Percentiles rank a stretch among this genome's conserved stretches.
These are phyloP conservation scores for Lithosia quadra DNA, from an alignment of 2,888 invertebrate species.

Conservation along the genomic window DNA sequence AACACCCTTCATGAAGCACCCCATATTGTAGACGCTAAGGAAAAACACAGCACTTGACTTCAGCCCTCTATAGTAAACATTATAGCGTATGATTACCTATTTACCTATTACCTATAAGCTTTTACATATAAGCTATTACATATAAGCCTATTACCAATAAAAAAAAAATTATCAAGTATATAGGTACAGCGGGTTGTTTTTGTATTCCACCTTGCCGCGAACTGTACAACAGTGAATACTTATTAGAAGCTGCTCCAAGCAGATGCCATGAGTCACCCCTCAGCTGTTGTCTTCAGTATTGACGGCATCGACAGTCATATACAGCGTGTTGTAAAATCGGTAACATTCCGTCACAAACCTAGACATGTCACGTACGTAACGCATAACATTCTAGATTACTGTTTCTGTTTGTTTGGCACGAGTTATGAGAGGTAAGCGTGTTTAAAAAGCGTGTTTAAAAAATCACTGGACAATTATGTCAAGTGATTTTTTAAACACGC, in stretches of 20 bases:
- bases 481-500: too few relatives aligned
- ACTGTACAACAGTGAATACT: neutral
- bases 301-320: slow-evolving; percentile 25
- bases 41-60: too few relatives aligned
- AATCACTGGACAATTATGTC: too few relatives aligned
- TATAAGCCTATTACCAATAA: too few relatives aligned
- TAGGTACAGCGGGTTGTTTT: neutral
- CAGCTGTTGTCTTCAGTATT: slow-evolving; percentile 21
- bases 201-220: neutral
- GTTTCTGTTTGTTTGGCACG: slow-evolving; percentile 47
- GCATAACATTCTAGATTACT: slow-evolving; percentile 75
- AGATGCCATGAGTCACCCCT: slow-evolving; percentile 22
- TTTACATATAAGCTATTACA: too few relatives aligned
- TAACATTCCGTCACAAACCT: slow-evolving; percentile 74
- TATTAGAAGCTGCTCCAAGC: neutral
- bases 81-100: too few relatives aligned
- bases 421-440: slow-evolving; percentile 33
- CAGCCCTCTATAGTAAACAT: too few relatives aligned
- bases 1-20: too few relatives aligned
- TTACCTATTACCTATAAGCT: too few relatives aligned
- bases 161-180: too few relatives aligned
- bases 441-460: too few relatives aligned
- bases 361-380: slow-evolving; percentile 75
- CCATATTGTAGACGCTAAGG: too few relatives aligned
- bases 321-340: slow-evolving; percentile 60